Evolutionary conservation across 2,888 invertebrate species (phyloP).

Genomic region (Andrena flavipes): DNA sequence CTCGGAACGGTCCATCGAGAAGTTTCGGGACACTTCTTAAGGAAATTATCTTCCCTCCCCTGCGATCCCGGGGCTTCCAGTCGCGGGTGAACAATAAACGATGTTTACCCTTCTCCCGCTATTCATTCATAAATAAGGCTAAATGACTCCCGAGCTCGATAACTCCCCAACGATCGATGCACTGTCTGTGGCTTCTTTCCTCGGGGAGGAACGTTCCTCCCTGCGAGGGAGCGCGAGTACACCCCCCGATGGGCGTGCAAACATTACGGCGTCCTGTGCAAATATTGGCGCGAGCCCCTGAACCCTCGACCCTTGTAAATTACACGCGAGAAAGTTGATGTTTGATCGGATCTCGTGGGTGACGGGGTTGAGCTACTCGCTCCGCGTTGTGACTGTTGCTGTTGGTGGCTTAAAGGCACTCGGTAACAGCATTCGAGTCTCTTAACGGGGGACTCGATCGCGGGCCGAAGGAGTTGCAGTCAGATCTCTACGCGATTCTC

Average conservation of each 20-base stretch:
- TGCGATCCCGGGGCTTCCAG: not conserved
- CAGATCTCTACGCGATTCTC: no score
- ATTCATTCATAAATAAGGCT: conserved; percentile 22
- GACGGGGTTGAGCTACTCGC: not conserved
- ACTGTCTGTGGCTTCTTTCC: not conserved
- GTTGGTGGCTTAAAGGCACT: not conserved
- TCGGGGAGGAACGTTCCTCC: not conserved
- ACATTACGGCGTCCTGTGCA: conserved; percentile 43
- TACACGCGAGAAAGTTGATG: conserved; percentile 29
- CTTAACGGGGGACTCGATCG: no score
- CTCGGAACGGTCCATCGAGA: not conserved
- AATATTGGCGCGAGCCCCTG: conserved; percentile 38
- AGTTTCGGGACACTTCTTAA: not conserved
- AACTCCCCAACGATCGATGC: conserved; percentile 28
- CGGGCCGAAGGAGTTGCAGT: no score
- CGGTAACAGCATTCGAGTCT: no score
- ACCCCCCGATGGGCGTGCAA: conserved; percentile 42
- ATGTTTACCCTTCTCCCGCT: conserved; percentile 10
- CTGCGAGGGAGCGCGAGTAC: conserved; percentile 11
- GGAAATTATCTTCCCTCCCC: conserved; percentile 16
- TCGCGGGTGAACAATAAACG: conserved; percentile 16
- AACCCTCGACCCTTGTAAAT: conserved; percentile 39
- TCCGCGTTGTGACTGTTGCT: not conserved
- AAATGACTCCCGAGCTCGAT: conserved; percentile 38
- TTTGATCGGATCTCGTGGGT: conserved; percentile 10